phyloP scores from a whole-genome alignment of 2,113 vertebrate genomes.

The Bujurquina vittata region DNA sequence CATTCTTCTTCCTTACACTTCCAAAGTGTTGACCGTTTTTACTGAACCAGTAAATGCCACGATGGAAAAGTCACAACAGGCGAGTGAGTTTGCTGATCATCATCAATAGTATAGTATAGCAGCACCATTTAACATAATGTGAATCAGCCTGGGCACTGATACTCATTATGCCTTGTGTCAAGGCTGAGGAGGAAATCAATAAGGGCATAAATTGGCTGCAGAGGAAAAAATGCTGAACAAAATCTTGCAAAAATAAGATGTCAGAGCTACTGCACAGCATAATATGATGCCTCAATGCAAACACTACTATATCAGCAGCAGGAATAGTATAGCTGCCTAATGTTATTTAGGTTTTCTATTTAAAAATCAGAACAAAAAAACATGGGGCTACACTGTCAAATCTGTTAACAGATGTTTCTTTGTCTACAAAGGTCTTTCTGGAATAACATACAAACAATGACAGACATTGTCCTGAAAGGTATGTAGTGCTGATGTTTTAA shows the following conservation, averaged over 20 bases:
- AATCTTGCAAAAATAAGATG: conserved; percentile 33
- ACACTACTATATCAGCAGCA: conserved; percentile 13
- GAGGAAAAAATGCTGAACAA: conserved; percentile 41
- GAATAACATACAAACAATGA: conserved; percentile 69
- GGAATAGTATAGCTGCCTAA: conserved; percentile 4
- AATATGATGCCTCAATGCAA: not conserved
- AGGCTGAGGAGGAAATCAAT: conserved; percentile 56
- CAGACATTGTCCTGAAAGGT: conserved; percentile 52
- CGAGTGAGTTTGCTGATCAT: conserved; percentile 32
- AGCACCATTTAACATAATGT: conserved; percentile 58
- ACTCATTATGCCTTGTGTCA: conserved; percentile 51
- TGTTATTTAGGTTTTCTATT: conserved; percentile 32
- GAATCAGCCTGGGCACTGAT: conserved; percentile 30
- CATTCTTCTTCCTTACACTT: not conserved
- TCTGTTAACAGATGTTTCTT: conserved; percentile 57
- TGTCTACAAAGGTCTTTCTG: conserved; percentile 59
- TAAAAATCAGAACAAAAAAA: conserved; percentile 36
- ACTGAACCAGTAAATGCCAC: conserved; percentile 43
- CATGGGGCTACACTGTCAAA: conserved; percentile 35
- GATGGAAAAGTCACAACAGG: conserved; percentile 21
- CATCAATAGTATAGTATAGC: conserved; percentile 45
- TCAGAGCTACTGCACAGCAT: conserved; percentile 9
- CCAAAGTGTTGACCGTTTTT: conserved; percentile 39
- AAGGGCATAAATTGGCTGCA: conserved; percentile 10
- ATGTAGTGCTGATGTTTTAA: conserved; percentile 61